Percentiles rank a stretch among this genome's conserved stretches.
Evolutionary conservation across 2,888 invertebrate genomes (phyloP).

Genomic region (Tetanocera ferruginea): DNA sequence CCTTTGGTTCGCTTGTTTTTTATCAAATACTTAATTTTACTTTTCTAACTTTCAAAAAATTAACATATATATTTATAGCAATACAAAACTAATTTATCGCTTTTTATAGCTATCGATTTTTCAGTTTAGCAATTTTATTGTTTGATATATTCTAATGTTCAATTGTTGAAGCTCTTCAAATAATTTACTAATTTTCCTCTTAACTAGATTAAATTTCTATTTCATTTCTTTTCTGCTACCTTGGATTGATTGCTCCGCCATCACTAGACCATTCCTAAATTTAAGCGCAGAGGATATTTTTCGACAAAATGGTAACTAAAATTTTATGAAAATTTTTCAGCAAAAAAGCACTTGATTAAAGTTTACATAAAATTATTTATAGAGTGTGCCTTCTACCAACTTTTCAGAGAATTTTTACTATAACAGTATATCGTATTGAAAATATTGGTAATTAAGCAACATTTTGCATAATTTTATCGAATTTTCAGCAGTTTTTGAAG

Average conservation of each 20-base stretch:
- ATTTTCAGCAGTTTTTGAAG: no score
- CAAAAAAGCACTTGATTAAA: not conserved
- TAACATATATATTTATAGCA: not conserved
- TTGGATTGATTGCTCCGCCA: constrained; percentile 8
- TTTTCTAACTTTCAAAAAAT: not conserved
- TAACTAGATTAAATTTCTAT: not conserved
- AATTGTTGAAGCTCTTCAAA: not conserved
- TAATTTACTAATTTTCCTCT: not conserved
- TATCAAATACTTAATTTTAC: no score
- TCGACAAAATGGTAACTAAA: constrained; percentile 22
- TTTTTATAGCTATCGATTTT: no score
- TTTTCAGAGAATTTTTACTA: not conserved
- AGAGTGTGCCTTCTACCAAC: not conserved
- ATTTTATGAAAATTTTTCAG: not conserved
- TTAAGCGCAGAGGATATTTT: constrained; percentile 16
- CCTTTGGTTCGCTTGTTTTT: no score
- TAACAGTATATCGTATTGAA: not conserved
- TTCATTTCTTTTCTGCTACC: constrained; percentile 1
- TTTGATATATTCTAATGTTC: no score
- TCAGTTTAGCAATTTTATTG: no score
- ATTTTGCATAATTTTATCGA: no score
- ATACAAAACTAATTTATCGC: not conserved
- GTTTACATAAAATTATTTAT: not conserved
- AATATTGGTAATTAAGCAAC: no score
- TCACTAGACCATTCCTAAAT: constrained; percentile 26